phyloP scores from a whole-genome alignment of 2,113 vertebrate genomes.

The Chloropsis hardwickii region DNA sequence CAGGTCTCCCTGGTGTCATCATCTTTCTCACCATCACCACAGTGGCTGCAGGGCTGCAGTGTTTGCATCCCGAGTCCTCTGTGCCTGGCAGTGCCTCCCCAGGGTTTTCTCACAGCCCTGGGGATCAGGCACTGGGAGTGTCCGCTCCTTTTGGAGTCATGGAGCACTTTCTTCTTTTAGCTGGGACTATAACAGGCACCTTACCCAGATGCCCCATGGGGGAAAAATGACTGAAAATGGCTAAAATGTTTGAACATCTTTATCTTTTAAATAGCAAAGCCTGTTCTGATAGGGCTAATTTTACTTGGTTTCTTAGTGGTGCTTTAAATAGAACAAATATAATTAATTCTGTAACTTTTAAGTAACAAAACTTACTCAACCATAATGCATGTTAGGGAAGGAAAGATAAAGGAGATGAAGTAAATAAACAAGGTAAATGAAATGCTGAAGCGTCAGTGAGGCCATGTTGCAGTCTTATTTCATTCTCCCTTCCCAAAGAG shows the following conservation, averaged over 20 bases:
- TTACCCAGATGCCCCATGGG: neutral
- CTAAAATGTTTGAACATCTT: conserved; percentile 31
- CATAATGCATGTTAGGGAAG: neutral
- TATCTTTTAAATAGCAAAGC: conserved; percentile 41
- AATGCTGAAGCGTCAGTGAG: neutral
- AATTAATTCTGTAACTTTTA: neutral
- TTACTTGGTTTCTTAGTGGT: neutral
- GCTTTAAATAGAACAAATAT: conserved; percentile 3
- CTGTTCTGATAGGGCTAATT: neutral
- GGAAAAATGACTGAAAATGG: conserved; percentile 56
- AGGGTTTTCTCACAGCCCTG: neutral
- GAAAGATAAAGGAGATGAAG: neutral
- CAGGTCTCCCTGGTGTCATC: accelerated
- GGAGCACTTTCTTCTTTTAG: conserved; percentile 15
- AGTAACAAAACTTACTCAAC: neutral
- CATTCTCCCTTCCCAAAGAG: neutral
- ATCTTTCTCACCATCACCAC: neutral
- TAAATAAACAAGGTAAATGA: neutral
- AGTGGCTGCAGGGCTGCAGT: neutral
- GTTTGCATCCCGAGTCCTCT: accelerated
- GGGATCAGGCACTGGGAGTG: neutral
- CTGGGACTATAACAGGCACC: neutral
- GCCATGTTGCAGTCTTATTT: neutral
- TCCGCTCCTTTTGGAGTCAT: neutral
- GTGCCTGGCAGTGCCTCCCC: neutral